Evolutionary conservation across 2,113 vertebrate species (phyloP), one percentile per base, ranked within the genome.

Genomic region (Morone saxatilis): DNA sequence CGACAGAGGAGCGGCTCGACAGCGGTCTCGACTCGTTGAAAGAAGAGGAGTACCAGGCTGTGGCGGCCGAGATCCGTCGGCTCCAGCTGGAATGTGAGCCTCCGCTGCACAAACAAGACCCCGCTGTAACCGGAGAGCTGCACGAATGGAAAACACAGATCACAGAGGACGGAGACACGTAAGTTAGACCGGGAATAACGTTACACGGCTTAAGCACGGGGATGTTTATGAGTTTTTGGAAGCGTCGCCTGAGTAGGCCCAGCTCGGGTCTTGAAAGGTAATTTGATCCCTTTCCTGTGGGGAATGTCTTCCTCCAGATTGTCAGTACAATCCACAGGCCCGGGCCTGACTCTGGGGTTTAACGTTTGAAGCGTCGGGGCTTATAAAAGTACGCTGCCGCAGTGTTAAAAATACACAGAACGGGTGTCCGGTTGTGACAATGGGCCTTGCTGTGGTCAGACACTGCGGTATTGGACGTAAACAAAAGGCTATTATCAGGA

Each of bases 151-250:
- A 93, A 4, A 95, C 93, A 81, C 96, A 97, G 83, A 88, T 95
- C 76, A 97, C 97, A 0, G 97, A 98, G 76, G 98, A 99, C 81
- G 97, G 98, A 91, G 98, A 99, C 95, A 98, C 97, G 97, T 99
- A 98, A 96, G 98, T 92, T n/a, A 19, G 1, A 36, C 20, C n/a
- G 0, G 17, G 12, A 57, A 62, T 54, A 40, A 53, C 6, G 4
- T 45, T 77, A 71, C 36, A 20, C 13, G 12, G 20, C 13, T 31
- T 4, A 7, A 8, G 16, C 25, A 20, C 2, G 56, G 38, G 25
- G 41, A 11, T 87, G 50, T 91, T 74, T 73, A n/a, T 14, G 59
- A 10, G 54, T 63, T 71, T 60, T 6, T 19, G 43, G n/a, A 14
- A 17, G 57, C 54, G 1, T 69, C 22, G 82, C 72, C 63, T 20